These are phyloP conservation scores for Nemotelus nigrinus DNA, from an alignment of 2,888 invertebrate genomes.

Conservation along the genomic window DNA sequence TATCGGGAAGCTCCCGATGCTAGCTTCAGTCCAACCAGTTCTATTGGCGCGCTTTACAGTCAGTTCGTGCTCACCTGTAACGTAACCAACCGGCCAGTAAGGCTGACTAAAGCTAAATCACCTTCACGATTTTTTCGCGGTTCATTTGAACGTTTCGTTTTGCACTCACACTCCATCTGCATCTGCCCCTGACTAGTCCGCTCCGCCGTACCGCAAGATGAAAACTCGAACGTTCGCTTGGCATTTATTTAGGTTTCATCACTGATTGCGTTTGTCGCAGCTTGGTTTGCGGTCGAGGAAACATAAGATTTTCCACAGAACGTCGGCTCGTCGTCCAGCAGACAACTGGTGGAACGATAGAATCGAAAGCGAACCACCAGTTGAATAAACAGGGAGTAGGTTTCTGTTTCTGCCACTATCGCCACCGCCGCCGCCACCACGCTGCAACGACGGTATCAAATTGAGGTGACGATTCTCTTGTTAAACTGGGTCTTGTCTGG, in stretches of 20 bases:
- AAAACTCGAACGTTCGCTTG: too few relatives aligned
- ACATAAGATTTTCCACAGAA: conserved; percentile 22
- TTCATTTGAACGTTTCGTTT: conserved; percentile 15
- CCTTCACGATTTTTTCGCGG: background rate
- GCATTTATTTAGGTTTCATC: conserved; percentile 2
- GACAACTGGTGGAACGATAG: conserved; percentile 1
- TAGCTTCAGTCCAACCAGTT: conserved; percentile 7
- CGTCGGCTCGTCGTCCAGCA: background rate
- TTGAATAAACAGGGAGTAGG: background rate
- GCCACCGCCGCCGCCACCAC: too few relatives aligned
- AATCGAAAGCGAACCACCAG: background rate
- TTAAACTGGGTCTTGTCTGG: background rate
- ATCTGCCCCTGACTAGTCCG: too few relatives aligned
- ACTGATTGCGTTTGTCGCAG: background rate
- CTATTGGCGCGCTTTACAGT: conserved; percentile 5
- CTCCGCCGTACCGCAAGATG: too few relatives aligned
- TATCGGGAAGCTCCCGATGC: conserved; percentile 9
- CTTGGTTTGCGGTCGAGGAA: conserved; percentile 26
- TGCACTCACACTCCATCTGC: background rate
- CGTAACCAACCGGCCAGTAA: background rate
- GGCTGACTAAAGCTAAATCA: background rate
- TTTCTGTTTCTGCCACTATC: background rate
- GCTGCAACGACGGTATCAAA: background rate
- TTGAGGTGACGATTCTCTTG: conserved; percentile 1
- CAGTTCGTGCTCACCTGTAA: conserved; percentile 21